Base-by-base conservation (phyloP, 2,113 vertebrate species). In the Nothoprocta perdicaria region DNA sequence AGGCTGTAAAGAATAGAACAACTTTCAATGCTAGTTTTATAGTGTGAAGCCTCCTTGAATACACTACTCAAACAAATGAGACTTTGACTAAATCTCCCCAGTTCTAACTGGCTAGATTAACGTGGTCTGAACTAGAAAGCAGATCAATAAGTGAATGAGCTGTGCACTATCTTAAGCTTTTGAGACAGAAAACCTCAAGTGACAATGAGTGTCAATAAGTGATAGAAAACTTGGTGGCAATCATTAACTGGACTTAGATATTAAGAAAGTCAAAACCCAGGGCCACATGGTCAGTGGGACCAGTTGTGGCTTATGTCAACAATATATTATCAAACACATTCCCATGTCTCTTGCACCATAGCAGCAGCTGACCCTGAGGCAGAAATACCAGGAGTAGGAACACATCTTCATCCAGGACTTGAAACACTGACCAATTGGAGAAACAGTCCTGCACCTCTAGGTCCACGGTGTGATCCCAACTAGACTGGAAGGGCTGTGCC, bases 341-440 rank as follows among this genome's bases (percentile, higher is more conserved):
- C 5, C 14, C 2, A 5, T 48, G 3, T 73, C 12, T 48, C 58
- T 85, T 48, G 10, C 29, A 62, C 9, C 0, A 1, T 4, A 6
- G 7, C 5, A 26, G 68, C 43, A 23, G 8, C 19, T 46, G 53
- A 93, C 10, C 19, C 22, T 14, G 69, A 13, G 2, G 2, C 1
- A 1, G 3, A 43, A 23, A 35, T 84, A 6, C 11, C 33, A 40
- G 7, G 12, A 48, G 10, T 4, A 40, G 8, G 14, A 77, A 14
- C 4, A 22, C 29, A 52, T 2, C 3, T 35, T 46, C 0, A 0
- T 6, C 10, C 35, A 61, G 7, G 31, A 7, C 35, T 77, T 80
- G 60, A 10, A 12, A 27, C 1, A 0, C 9, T 46, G n/a, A 22
- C 12, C 9, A 5, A 27, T 6, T 41, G 14, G 14, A 80, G 10